phyloP scores from a whole-genome alignment of 2,797 vertebrate species.

The Pangasius larnaudii region DNA sequence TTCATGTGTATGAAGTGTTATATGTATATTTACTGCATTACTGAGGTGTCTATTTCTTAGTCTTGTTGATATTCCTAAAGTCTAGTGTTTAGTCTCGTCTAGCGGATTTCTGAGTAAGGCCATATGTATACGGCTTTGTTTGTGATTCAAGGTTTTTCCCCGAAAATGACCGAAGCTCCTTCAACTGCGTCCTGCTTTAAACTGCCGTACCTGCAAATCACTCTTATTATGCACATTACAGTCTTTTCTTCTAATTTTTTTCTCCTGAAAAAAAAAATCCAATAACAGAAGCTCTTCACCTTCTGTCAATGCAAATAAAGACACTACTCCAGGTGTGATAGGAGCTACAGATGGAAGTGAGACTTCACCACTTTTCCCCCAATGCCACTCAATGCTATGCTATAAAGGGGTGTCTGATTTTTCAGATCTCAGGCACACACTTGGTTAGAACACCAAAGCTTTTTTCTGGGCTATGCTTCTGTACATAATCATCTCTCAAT shows the following conservation, averaged over 20 bases:
- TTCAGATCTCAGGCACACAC: not conserved
- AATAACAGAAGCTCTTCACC: not conserved
- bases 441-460: slow-evolving; percentile 41
- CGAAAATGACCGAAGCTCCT: not conserved
- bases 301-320: not conserved
- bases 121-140: not conserved
- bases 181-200: not conserved
- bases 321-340: not conserved
- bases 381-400: not conserved
- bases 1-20: not conserved
- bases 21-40: not conserved
- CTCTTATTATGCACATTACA: not conserved
- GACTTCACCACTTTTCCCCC: not conserved
- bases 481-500: not conserved
- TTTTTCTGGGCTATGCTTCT: not conserved
- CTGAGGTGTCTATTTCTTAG: not conserved
- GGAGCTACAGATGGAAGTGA: not conserved
- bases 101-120: not conserved
- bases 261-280: not conserved
- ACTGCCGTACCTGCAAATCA: not conserved
- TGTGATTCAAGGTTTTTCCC: not conserved
- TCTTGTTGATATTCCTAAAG: not conserved
- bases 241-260: not conserved
- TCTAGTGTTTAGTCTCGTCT: not conserved
- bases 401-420: slow-evolving; percentile 1